Evolutionary conservation across 2,113 vertebrate genomes (phyloP), one percentile per base, ranked within the genome.

Genomic region (Nesoenas mayeri): DNA sequence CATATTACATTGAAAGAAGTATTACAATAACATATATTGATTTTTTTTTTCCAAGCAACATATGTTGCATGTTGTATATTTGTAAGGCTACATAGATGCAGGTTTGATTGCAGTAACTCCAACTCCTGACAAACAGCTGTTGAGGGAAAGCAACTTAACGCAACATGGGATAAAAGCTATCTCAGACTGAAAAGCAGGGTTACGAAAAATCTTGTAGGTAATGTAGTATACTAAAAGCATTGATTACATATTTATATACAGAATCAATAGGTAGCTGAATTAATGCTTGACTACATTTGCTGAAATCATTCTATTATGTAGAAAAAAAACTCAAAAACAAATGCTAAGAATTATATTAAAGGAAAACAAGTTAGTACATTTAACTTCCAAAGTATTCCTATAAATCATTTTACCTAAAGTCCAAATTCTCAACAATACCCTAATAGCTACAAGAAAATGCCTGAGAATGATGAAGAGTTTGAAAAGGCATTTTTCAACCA

Each of bases 281-380:
- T 85, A 29, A 64, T 54, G 13, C 40, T 54, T 11, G 3, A 29
- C 17, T 21, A 24, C 5, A 17, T 77, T 62, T 67, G 47, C 1
- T n/a, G 11, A 92, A 89, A 50, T 31, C 6, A 25, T 26, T 10
- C 5, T 28, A 26, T 40, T 66, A 48, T 1, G 7, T 5, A 31
- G 20, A 21, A 24, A 72, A 57, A 84, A 15, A 9, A 29, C 0
- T 16, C 36, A 36, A 36, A 36, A 44, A 5, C 9, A 66, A 85
- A 9, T 31, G 9, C 5, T 54, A 82, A 42, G 7, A 58, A 66
- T 40, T 79, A 67, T 2, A 4, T 48, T 88, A 44, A 50, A 67
- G 36, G 26, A 77, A 4, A 50, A 11, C 13, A 54, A n/a, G 19
- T 40, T 50, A 0, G 0, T 1, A 50, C 10, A 11, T 2, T 79